These are phyloP conservation scores for Calliphora vomitoria DNA, from an alignment of 2,888 invertebrate species.

Conservation along the genomic window DNA sequence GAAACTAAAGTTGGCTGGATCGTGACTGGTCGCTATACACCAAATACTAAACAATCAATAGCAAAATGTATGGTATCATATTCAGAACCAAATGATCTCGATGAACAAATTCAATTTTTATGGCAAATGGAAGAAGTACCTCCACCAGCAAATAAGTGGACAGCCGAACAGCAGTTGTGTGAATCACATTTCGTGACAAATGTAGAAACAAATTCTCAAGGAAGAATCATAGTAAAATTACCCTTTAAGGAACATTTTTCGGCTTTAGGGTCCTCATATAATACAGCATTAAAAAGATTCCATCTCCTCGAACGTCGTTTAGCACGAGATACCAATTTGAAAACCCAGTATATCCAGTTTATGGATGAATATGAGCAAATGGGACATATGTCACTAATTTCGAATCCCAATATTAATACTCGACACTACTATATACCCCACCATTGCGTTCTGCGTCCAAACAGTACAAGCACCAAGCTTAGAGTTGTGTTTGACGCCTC, in stretches of 20 bases:
- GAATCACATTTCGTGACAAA: constrained; percentile 27
- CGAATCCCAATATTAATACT: constrained; percentile 1
- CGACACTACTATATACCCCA: constrained; percentile 39
- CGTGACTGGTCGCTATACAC: constrained; percentile 24
- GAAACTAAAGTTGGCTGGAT: constrained; percentile 38
- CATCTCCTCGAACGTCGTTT: constrained; percentile 33
- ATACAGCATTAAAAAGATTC: constrained; percentile 21
- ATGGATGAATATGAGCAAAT: constrained; percentile 49
- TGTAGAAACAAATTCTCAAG: constrained; percentile 8
- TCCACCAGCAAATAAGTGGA: constrained; percentile 32
- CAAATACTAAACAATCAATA: not conserved
- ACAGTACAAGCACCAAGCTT: constrained; percentile 33
- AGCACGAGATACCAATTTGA: constrained; percentile 18
- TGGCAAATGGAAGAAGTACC: constrained; percentile 31
- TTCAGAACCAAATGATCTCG: not conserved
- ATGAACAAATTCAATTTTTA: constrained; percentile 36
- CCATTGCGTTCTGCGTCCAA: constrained; percentile 31
- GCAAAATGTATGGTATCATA: not conserved
- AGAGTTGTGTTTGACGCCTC: constrained; percentile 26
- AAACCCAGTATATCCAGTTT: constrained; percentile 20
- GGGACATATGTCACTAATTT: constrained; percentile 38
- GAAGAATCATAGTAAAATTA: constrained; percentile 32
- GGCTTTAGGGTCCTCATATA: constrained; percentile 25
- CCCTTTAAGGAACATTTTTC: constrained; percentile 33
- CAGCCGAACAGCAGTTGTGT: constrained; percentile 29